These are phyloP conservation scores for Tetragnatha versicolor DNA, from an alignment of 1,140 invertebrate genomes.

Conservation along the genomic window DNA sequence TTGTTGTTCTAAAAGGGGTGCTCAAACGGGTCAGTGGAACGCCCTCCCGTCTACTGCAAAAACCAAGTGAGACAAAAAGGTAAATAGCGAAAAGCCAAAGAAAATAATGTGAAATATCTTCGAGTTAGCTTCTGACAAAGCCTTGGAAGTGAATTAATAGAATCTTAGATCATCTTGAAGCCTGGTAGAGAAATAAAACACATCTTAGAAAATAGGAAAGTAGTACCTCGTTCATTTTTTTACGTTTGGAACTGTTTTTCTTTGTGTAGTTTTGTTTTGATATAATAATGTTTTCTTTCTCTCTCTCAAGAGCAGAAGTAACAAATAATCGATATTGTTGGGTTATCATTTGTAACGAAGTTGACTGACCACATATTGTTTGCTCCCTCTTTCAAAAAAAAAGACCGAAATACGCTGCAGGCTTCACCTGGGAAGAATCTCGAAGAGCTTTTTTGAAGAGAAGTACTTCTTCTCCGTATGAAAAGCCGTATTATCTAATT, in stretches of 20 bases:
- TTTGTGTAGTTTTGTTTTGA: no score
- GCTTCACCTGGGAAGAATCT: not conserved
- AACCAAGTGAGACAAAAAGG: not conserved
- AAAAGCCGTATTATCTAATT: no score
- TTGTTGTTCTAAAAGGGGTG: constrained; percentile 9
- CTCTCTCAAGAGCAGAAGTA: not conserved
- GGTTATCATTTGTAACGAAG: constrained; percentile 12
- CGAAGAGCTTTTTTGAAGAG: not conserved
- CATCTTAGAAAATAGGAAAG: not conserved
- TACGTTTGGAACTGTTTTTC: no score
- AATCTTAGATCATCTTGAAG: constrained; percentile 5
- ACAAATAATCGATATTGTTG: constrained; percentile 1
- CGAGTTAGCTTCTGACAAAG: constrained; percentile 26
- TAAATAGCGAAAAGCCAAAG: constrained; percentile 9
- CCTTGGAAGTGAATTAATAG: constrained; percentile 45
- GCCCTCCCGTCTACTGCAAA: not conserved
- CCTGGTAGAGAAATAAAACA: not conserved
- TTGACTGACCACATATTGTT: constrained; percentile 17
- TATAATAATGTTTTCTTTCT: not conserved
- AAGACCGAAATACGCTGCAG: not conserved
- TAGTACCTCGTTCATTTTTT: no score
- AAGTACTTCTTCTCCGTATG: not conserved
- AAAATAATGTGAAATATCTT: constrained; percentile 42
- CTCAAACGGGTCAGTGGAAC: constrained; percentile 20
- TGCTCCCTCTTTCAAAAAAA: not conserved